These are phyloP conservation scores for Prionailurus bengalensis DNA, from an alignment of 2,113 vertebrate species.

Conservation along the genomic window DNA sequence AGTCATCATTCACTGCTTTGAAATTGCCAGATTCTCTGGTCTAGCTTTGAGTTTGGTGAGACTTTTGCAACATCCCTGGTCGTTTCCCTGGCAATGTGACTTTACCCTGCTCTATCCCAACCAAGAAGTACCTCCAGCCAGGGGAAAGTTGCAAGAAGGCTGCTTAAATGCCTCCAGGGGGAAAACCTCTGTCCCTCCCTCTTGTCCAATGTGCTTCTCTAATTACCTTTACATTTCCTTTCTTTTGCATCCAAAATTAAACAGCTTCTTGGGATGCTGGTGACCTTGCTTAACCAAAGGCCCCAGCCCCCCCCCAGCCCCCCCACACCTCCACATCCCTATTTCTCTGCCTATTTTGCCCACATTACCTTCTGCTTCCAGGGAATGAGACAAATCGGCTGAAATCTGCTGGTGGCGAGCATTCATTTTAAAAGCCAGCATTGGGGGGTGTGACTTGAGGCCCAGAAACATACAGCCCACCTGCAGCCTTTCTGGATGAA, in stretches of 20 bases:
- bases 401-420: neutral
- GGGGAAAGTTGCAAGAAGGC: neutral
- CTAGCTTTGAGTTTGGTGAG: neutral
- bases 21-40: neutral
- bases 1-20: neutral
- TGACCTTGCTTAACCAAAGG: neutral
- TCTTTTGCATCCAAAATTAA: neutral
- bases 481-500: neutral
- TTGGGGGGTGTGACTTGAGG: neutral
- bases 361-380: neutral
- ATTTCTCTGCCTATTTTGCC: neutral
- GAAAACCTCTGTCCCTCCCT: neutral
- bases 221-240: neutral
- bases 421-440: neutral
- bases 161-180: neutral
- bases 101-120: neutral
- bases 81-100: slow-evolving; percentile 23
- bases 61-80: neutral
- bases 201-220: neutral
- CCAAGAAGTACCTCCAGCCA: neutral
- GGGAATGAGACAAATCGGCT: neutral
- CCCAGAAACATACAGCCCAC: neutral
- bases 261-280: neutral
- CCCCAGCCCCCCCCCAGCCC: neutral
- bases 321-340: neutral